Percentiles rank a stretch among this genome's conserved stretches.
Evolutionary conservation across 2,888 invertebrate genomes (phyloP).

Genomic region (Acrocyrtus sp.): DNA sequence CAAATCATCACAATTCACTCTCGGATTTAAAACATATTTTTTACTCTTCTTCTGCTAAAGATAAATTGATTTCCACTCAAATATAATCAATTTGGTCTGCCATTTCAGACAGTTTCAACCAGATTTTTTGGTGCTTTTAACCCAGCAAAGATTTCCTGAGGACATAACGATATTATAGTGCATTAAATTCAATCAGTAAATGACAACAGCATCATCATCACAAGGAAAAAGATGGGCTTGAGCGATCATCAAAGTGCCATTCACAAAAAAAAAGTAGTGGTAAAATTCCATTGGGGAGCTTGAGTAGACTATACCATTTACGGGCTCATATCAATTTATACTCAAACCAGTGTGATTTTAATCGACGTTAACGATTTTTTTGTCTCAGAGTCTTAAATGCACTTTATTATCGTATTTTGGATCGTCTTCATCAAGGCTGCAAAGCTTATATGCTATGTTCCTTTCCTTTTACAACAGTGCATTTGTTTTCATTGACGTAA

Average conservation of each 20-base stretch:
- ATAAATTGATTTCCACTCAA: conserved; percentile 28
- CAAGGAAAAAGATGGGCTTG: not conserved
- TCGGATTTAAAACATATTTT: too few species aligned
- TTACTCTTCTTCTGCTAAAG: not conserved
- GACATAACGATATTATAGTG: too few species aligned
- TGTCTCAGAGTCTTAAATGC: conserved; percentile 22
- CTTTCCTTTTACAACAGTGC: not conserved
- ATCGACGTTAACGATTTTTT: conserved; percentile 17
- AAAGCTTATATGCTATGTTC: not conserved
- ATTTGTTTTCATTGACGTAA: conserved; percentile 28
- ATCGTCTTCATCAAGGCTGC: not conserved
- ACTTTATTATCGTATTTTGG: conserved; percentile 18
- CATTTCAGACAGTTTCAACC: conserved; percentile 22
- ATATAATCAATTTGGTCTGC: conserved; percentile 40
- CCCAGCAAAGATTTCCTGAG: too few species aligned
- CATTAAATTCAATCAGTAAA: too few species aligned
- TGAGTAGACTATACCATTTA: too few species aligned
- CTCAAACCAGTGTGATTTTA: too few species aligned
- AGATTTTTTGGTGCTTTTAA: too few species aligned
- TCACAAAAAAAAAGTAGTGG: not conserved
- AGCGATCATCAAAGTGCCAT: not conserved
- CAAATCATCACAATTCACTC: too few species aligned
- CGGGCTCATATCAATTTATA: too few species aligned
- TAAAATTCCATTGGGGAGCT: not conserved
- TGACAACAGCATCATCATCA: too few species aligned